phyloP scores from a whole-genome alignment of 2,888 invertebrate genomes.

The Euclidia mi region DNA sequence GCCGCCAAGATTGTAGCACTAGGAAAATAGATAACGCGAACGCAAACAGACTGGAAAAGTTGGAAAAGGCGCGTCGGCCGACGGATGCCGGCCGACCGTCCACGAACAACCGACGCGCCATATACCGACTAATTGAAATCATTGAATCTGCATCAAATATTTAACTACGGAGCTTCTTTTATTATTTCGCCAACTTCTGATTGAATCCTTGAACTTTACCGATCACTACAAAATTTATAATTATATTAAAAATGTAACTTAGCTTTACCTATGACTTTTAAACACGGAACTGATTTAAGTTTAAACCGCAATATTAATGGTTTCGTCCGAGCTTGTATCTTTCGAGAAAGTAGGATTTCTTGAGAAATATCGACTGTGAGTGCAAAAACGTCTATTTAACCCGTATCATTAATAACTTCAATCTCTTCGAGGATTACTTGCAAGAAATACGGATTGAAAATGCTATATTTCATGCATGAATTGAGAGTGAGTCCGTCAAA shows the following conservation, averaged over 20 bases:
- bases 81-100: conserved; percentile 41
- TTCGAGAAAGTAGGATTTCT: conserved; percentile 38
- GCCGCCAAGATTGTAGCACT: conserved; percentile 69
- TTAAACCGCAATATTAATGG: conserved; percentile 58
- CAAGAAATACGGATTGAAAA: conserved; percentile 47
- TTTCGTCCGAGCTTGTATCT: conserved; percentile 49
- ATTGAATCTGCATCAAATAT: conserved; percentile 67
- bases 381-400: conserved; percentile 56
- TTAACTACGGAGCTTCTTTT: conserved; percentile 58
- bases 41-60: conserved; percentile 72
- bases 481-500: too few relatives aligned
- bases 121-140: conserved; percentile 72
- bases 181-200: conserved; percentile 51
- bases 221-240: conserved; percentile 3
- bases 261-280: conserved; percentile 15
- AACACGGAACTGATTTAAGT: conserved; percentile 19
- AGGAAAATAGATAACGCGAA: conserved; percentile 78
- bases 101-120: conserved; percentile 54
- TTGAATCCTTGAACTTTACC: conserved; percentile 49
- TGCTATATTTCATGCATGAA: not conserved
- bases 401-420: conserved; percentile 60
- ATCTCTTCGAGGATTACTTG: conserved; percentile 56
- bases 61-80: conserved; percentile 64
- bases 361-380: conserved; percentile 39
- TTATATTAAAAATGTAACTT: conserved; percentile 7